Conservation (phyloP, 2,888 invertebrate genomes). For the Ceriagrion tenellum region DNA sequence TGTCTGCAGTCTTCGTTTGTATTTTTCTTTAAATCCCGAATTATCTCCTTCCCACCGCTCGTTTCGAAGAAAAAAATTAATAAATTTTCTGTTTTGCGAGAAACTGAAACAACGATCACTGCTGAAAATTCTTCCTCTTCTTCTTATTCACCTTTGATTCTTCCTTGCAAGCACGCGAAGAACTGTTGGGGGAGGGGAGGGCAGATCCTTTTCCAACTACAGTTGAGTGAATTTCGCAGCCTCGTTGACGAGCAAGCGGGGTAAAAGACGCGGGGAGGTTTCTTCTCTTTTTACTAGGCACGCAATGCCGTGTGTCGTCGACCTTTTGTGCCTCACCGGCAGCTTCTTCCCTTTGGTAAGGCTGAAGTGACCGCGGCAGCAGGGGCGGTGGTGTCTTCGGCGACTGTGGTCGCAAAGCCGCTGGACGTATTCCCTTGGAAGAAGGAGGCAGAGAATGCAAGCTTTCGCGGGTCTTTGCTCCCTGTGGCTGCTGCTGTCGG, state of each 20-base stretch:
- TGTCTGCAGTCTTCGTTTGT: neutral
- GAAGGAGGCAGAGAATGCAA: neutral
- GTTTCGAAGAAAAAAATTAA: neutral
- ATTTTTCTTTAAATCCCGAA: too few relatives aligned
- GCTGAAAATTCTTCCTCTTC: neutral
- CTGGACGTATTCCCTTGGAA: slow-evolving; percentile 45
- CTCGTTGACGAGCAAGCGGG: neutral
- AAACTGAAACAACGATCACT: neutral
- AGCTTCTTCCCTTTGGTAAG: neutral
- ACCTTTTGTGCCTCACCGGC: slow-evolving; percentile 42
- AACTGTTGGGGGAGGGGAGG: neutral
- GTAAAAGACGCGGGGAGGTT: neutral
- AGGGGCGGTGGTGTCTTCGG: neutral
- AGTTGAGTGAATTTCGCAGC: neutral
- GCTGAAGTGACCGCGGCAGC: neutral
- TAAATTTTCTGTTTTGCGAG: neutral
- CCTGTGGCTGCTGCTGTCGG: too few relatives aligned
- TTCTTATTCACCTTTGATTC: too few relatives aligned
- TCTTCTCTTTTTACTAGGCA: neutral
- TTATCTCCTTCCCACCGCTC: neutral
- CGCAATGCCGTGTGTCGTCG: neutral
- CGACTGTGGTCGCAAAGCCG: neutral
- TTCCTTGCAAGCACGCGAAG: slow-evolving; percentile 51
- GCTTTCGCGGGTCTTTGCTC: slow-evolving; percentile 15
- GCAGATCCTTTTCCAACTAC: neutral